Conservation (phyloP, 2,113 vertebrate species). For the human (Homo sapiens) region DNA sequence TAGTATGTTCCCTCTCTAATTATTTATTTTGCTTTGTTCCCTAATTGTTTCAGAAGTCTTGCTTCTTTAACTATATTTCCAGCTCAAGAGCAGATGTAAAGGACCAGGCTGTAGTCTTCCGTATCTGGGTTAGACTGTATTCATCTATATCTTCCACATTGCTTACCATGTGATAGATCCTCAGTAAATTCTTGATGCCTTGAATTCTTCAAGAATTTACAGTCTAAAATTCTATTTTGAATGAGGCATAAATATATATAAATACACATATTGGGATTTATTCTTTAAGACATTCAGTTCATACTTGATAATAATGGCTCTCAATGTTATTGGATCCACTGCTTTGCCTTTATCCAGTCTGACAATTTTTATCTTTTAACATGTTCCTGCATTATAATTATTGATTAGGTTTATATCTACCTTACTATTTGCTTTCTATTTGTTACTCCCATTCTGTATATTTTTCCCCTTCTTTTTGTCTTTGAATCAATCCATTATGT, state of each 20-base stretch:
- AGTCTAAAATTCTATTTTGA: not conserved
- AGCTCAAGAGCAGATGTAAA: not conserved
- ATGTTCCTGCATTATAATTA: not conserved
- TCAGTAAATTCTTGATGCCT: not conserved
- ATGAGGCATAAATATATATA: not conserved
- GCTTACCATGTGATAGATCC: not conserved
- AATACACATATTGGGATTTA: not conserved
- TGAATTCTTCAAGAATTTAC: not conserved
- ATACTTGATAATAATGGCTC: not conserved
- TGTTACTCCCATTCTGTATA: not conserved
- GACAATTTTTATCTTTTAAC: not conserved
- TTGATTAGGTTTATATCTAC: not conserved
- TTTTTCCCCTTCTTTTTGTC: not conserved
- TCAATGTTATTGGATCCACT: not conserved
- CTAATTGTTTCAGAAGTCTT: not conserved
- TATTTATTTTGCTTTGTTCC: not conserved
- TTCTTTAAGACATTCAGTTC: not conserved
- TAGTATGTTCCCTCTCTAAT: not conserved
- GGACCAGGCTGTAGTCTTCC: not conserved
- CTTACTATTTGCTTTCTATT: not conserved
- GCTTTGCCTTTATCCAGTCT: not conserved
- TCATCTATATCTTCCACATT: not conserved
- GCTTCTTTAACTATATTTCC: not conserved
- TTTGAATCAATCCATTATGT: not conserved
- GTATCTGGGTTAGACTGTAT: not conserved